phyloP scores from a whole-genome alignment of 2,113 vertebrate genomes.

The Ammodytes marinus region DNA sequence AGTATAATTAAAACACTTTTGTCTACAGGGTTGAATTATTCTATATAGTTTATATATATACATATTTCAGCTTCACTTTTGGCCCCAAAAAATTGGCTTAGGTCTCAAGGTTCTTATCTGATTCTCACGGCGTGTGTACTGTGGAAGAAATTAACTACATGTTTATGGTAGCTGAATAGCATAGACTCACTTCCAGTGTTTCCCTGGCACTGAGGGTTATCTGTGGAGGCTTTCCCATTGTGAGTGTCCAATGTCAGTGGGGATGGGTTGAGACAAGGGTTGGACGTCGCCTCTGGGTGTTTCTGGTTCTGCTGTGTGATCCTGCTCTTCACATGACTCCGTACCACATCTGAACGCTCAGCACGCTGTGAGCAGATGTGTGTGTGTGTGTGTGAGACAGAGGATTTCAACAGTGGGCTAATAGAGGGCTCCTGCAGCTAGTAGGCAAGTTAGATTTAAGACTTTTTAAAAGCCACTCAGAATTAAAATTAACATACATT shows the following conservation, averaged over 20 bases:
- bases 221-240: background rate
- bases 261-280: background rate
- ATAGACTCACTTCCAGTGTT: constrained; percentile 30
- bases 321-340: constrained; percentile 64
- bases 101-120: background rate
- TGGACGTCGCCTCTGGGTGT: background rate
- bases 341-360: constrained; percentile 70
- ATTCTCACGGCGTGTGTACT: background rate
- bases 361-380: constrained; percentile 69
- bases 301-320: constrained; percentile 59
- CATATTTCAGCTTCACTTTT: background rate
- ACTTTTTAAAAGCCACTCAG: too few species aligned
- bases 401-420: background rate
- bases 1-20: background rate
- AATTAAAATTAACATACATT: too few species aligned
- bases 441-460: too few species aligned
- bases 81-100: too few species aligned
- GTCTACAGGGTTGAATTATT: background rate
- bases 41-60: background rate
- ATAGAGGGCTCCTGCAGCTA: too few species aligned
- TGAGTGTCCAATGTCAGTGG: background rate
- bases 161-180: background rate
- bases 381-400: background rate
- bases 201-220: background rate
- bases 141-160: background rate